phyloP scores from a whole-genome alignment of 92 coral and sea anemone species.

The Diadumene lineata region DNA sequence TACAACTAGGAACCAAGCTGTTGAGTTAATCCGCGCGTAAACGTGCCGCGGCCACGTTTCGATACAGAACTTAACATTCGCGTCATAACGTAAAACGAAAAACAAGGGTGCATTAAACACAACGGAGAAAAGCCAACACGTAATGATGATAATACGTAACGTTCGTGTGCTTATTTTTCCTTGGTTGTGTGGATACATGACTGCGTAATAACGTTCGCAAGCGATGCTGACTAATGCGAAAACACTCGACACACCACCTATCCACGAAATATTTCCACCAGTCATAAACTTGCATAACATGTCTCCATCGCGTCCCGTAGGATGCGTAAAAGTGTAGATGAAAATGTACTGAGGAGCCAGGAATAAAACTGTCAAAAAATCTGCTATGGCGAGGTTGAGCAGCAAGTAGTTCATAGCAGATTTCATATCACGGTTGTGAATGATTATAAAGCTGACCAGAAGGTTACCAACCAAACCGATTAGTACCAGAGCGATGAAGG shows the following conservation, averaged over 20 bases:
- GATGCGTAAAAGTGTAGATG: slow-evolving; percentile 27
- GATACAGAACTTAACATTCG: slow-evolving; percentile 25
- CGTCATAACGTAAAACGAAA: slow-evolving; percentile 37
- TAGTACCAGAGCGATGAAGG: slow-evolving; percentile 15
- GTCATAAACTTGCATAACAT: slow-evolving; percentile 34
- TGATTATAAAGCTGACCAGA: slow-evolving; percentile 19
- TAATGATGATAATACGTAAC: slow-evolving; percentile 11
- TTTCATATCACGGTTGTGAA: slow-evolving; percentile 20
- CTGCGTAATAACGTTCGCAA: slow-evolving; percentile 38
- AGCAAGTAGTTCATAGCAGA: slow-evolving; percentile 26
- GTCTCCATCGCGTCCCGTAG: slow-evolving; percentile 22
- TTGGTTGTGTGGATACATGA: slow-evolving; percentile 17
- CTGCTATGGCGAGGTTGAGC: slow-evolving; percentile 24
- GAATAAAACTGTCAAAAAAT: slow-evolving; percentile 25
- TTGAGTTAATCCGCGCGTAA: slow-evolving; percentile 23
- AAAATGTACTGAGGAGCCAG: slow-evolving; percentile 25
- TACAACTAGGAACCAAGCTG: slow-evolving; percentile 34
- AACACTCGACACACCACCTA: slow-evolving; percentile 35
- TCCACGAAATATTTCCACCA: slow-evolving; percentile 43
- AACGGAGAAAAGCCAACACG: slow-evolving; percentile 56
- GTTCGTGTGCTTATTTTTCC: slow-evolving; percentile 8
- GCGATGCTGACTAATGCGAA: slow-evolving; percentile 37
- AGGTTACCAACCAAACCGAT: slow-evolving; percentile 23
- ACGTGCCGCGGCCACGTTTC: slow-evolving; percentile 46
- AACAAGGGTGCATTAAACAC: slow-evolving; percentile 40